These are phyloP conservation scores for Troides helena DNA, from an alignment of 2,888 invertebrate genomes.

Conservation along the genomic window DNA sequence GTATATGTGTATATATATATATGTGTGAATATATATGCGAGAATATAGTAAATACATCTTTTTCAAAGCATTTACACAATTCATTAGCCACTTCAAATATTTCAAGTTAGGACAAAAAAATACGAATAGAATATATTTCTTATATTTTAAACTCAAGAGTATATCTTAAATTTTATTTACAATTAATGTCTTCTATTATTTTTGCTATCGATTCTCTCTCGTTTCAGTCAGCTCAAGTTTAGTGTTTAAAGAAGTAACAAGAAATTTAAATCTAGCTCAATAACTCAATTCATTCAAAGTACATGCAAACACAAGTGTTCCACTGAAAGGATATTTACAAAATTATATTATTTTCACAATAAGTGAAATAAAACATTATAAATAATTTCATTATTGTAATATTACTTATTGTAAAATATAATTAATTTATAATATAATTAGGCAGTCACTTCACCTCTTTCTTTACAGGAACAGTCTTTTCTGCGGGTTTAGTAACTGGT, in stretches of 20 bases:
- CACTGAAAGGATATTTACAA: conserved; percentile 10
- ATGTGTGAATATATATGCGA: not conserved
- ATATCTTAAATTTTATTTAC: conserved; percentile 14
- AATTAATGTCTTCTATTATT: conserved; percentile 13
- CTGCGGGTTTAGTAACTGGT: conserved; percentile 50
- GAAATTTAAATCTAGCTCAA: not conserved
- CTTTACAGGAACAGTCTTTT: conserved; percentile 64
- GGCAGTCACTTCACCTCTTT: conserved; percentile 59
- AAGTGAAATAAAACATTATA: conserved; percentile 20
- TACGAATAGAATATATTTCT: not conserved
- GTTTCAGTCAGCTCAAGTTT: conserved; percentile 22
- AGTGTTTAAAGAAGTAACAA: conserved; percentile 5
- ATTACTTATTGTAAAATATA: conserved; percentile 18
- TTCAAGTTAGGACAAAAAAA: not conserved
- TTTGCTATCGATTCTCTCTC: conserved; percentile 25
- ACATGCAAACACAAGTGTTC: conserved; percentile 12
- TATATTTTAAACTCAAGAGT: not conserved
- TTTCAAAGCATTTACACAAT: conserved; percentile 10
- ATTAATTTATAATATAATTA: conserved; percentile 25
- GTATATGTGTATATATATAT: too few relatives aligned
- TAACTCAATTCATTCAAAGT: conserved; percentile 8
- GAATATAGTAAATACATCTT: conserved; percentile 20
- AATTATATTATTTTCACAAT: conserved; percentile 19
- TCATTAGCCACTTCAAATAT: not conserved
- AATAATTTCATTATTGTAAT: conserved; percentile 28